phyloP scores from a whole-genome alignment of 1,140 invertebrate genomes.

The Apis dorsata region DNA sequence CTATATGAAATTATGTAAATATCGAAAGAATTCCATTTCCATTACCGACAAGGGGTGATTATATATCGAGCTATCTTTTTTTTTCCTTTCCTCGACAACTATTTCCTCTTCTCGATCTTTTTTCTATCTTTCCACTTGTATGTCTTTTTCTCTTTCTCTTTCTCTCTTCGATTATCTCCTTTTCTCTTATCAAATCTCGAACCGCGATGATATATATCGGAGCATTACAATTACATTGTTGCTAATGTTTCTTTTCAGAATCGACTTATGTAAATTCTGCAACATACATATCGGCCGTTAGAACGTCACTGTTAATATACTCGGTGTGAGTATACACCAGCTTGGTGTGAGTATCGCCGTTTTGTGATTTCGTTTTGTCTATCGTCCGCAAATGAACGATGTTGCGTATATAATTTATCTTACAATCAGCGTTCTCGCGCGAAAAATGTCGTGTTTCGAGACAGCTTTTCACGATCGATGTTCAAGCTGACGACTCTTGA shows the following conservation, averaged over 20 bases:
- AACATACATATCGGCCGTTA: constrained; percentile 53
- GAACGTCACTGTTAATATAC: constrained; percentile 50
- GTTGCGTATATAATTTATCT: constrained; percentile 1
- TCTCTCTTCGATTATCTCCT: background rate
- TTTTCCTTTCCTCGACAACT: background rate
- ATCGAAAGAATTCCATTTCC: background rate
- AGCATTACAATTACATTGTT: constrained; percentile 32
- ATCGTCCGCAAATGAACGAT: constrained; percentile 3
- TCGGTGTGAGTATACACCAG: constrained; percentile 50
- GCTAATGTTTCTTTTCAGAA: constrained; percentile 53
- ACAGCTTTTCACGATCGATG: constrained; percentile 30
- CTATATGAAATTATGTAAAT: constrained; percentile 58
- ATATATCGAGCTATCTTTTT: background rate
- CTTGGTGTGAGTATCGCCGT: constrained; percentile 50
- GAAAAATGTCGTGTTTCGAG: background rate
- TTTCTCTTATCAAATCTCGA: constrained; percentile 1
- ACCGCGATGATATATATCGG: background rate
- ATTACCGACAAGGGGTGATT: too few species aligned
- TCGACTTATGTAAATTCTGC: constrained; percentile 56
- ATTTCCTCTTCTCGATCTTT: background rate
- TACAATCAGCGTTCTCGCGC: background rate
- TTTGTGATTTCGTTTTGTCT: constrained; percentile 40
- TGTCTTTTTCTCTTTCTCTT: background rate
- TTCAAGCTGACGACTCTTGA: constrained; percentile 20
- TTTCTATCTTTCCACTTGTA: too few species aligned